Evolutionary conservation across 1,140 invertebrate genomes (phyloP).

Genomic region (Tetramorium parvispinum): DNA sequence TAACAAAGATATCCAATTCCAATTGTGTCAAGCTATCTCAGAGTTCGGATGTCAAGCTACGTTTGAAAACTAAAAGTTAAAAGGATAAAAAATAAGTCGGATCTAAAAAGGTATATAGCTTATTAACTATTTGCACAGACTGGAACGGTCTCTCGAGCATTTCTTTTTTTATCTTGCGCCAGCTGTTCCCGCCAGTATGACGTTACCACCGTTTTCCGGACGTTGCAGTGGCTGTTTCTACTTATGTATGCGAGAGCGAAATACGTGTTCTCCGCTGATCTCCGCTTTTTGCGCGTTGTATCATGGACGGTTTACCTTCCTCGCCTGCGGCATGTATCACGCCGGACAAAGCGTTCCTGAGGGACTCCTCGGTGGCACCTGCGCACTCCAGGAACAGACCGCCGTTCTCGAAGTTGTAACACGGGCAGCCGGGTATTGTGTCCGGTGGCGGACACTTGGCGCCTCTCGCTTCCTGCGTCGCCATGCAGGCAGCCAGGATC

Average conservation of each 20-base stretch:
- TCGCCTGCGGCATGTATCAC: slow-evolving; percentile 72
- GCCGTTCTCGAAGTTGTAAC: slow-evolving; percentile 96
- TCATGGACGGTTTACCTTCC: slow-evolving; percentile 70
- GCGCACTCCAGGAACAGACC: slow-evolving; percentile 96
- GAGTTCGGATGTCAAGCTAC: not conserved
- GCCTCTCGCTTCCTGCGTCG: slow-evolving; percentile 70
- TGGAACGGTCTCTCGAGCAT: not conserved
- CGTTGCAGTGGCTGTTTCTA: slow-evolving; percentile 23
- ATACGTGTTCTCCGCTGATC: slow-evolving; percentile 42
- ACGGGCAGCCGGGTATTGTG: slow-evolving; percentile 89
- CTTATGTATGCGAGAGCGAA: slow-evolving; percentile 47
- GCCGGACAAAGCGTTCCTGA: slow-evolving; percentile 79
- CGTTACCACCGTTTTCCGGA: slow-evolving; percentile 1
- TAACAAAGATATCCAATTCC: not conserved
- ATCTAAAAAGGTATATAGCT: not conserved
- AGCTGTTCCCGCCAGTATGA: slow-evolving; percentile 20
- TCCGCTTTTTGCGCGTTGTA: slow-evolving; percentile 47
- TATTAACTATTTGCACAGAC: slow-evolving; percentile 21
- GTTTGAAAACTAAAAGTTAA: not conserved
- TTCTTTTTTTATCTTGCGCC: slow-evolving; percentile 6
- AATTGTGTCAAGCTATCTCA: not conserved
- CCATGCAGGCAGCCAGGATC: slow-evolving; percentile 73
- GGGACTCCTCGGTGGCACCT: slow-evolving; percentile 88
- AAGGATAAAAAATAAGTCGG: not conserved
- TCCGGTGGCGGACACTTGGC: slow-evolving; percentile 83